Conservation (phyloP, 2,888 invertebrate species). For the Hololepta plana region DNA sequence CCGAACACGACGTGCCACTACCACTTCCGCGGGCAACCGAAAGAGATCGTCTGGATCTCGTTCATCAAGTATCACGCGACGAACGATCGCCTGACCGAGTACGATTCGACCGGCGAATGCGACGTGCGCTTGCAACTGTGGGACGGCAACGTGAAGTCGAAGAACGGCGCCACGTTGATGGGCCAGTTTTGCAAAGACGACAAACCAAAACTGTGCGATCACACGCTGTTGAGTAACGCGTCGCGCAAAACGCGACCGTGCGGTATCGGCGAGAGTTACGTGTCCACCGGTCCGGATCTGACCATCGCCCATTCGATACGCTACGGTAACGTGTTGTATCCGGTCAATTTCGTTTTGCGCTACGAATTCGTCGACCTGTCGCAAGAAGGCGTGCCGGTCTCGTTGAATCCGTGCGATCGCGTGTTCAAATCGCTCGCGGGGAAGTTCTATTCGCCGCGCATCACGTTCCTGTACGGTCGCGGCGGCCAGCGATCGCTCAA, state of each 20-base stretch:
- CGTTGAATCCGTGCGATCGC: conserved; percentile 44
- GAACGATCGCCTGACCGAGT: conserved; percentile 37
- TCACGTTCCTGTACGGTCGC: conserved; percentile 66
- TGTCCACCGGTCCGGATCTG: conserved; percentile 55
- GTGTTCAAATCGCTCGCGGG: conserved; percentile 31
- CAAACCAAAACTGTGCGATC: conserved; percentile 55
- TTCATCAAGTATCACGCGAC: conserved; percentile 69
- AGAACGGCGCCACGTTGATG: conserved; percentile 35
- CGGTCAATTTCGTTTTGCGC: conserved; percentile 56
- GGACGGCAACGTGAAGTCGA: conserved; percentile 40
- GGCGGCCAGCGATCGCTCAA: conserved; percentile 61
- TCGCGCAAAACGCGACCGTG: conserved; percentile 56
- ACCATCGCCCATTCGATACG: conserved; percentile 58
- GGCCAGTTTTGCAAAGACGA: conserved; percentile 65
- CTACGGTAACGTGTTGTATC: conserved; percentile 63
- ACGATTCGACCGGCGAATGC: conserved; percentile 46
- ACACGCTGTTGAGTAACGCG: conserved; percentile 51
- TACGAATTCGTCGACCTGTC: conserved; percentile 70
- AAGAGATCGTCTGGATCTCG: conserved; percentile 68
- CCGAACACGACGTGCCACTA: conserved; percentile 70
- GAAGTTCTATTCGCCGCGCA: conserved; percentile 54
- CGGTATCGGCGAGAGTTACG: conserved; percentile 54
- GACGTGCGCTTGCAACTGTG: conserved; percentile 57
- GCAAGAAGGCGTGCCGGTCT: conserved; percentile 43
- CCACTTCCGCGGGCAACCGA: conserved; percentile 54